Evolutionary conservation across 2,113 vertebrate genomes (phyloP).

Genomic region (Rhinoderma darwinii): DNA sequence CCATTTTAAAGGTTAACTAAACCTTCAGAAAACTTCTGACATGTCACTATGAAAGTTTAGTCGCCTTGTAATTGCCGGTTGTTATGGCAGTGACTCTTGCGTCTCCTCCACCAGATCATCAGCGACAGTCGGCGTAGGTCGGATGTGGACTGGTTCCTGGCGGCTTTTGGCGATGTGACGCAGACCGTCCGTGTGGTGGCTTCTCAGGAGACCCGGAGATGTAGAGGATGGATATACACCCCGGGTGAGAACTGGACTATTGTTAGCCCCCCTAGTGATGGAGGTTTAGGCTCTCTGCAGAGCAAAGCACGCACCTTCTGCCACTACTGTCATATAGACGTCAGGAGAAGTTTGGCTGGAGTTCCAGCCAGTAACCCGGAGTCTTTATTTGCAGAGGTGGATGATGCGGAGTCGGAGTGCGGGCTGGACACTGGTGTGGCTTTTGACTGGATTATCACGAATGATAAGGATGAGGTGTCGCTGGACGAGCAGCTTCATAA

Average conservation of each 20-base stretch:
- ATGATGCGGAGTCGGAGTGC: constrained; percentile 88
- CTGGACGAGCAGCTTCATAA: constrained; percentile 77
- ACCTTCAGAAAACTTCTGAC: too few relatives aligned
- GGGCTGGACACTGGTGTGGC: constrained; percentile 81
- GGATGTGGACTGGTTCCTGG: constrained; percentile 84
- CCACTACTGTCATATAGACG: too few relatives aligned
- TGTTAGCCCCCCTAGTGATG: too few relatives aligned
- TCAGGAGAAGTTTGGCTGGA: too few relatives aligned
- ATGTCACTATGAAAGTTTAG: too few relatives aligned
- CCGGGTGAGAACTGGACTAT: constrained; percentile 78
- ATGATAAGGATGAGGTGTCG: constrained; percentile 69
- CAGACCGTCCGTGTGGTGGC: constrained; percentile 79
- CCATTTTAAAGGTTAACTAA: too few relatives aligned
- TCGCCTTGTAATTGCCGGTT: too few relatives aligned
- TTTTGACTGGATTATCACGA: constrained; percentile 84
- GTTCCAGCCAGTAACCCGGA: background rate
- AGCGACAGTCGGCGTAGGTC: constrained; percentile 86
- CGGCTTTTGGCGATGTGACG: constrained; percentile 68
- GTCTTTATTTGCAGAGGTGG: constrained; percentile 75
- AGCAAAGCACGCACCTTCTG: too few relatives aligned
- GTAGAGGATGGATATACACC: constrained; percentile 83
- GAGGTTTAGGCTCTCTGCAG: too few relatives aligned
- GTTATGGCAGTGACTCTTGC: too few relatives aligned
- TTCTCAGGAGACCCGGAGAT: constrained; percentile 72
- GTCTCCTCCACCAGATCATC: constrained; percentile 81